These are phyloP conservation scores for Rhagonycha lutea DNA, from an alignment of 2,888 invertebrate genomes.

Conservation along the genomic window DNA sequence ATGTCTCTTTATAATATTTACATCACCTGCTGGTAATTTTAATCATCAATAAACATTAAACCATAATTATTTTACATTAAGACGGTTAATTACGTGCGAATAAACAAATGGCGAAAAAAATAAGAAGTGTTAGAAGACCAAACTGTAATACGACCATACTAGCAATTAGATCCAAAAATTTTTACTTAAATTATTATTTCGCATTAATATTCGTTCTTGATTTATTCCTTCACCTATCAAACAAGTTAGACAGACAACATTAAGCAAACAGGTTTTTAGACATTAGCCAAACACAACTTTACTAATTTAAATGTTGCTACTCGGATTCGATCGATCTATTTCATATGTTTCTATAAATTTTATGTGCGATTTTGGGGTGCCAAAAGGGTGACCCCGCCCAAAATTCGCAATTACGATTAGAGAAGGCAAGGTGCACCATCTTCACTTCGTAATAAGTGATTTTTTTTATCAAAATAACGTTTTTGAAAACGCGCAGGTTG, in stretches of 20 bases:
- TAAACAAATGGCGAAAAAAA: neutral
- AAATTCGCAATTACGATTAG: neutral
- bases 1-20: neutral
- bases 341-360: neutral
- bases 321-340: neutral
- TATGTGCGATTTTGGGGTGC: neutral
- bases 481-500: neutral
- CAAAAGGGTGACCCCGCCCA: neutral
- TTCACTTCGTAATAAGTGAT: neutral
- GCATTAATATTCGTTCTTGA: neutral
- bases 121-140: neutral
- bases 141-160: neutral
- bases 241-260: neutral
- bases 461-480: neutral
- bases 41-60: neutral
- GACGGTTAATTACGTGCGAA: neutral
- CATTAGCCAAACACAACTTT: neutral
- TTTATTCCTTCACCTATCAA: neutral
- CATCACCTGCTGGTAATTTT: slow-evolving; percentile 1
- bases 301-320: neutral
- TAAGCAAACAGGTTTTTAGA: neutral
- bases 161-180: neutral
- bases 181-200: neutral
- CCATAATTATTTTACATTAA: neutral
- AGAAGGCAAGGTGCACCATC: neutral